Conservation (phyloP, 2,113 vertebrate species). For the Oreocharis arfaki region DNA sequence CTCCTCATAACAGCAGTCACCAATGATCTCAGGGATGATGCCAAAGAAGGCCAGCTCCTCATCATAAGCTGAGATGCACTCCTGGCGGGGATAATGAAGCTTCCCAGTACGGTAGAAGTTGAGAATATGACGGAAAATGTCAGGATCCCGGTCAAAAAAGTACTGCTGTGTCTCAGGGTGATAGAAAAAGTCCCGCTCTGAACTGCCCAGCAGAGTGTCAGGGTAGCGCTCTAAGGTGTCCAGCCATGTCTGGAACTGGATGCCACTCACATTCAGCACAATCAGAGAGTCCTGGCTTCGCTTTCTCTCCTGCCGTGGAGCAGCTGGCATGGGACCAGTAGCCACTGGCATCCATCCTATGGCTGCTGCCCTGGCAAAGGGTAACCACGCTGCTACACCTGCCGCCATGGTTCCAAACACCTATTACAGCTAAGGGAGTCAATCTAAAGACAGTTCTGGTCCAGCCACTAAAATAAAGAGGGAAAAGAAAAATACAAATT, state of each 20-base stretch:
- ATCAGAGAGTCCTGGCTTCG: constrained; percentile 83
- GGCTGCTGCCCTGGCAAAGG: constrained; percentile 93
- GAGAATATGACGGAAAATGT: constrained; percentile 94
- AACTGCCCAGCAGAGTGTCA: constrained; percentile 93
- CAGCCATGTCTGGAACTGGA: constrained; percentile 92
- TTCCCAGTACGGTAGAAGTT: constrained; percentile 96
- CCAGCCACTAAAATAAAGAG: constrained; percentile 44
- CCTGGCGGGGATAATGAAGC: constrained; percentile 93
- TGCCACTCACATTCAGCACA: constrained; percentile 92
- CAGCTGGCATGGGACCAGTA: constrained; percentile 86
- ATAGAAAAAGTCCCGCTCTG: constrained; percentile 94
- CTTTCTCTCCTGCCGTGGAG: constrained; percentile 79
- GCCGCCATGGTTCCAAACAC: constrained; percentile 83
- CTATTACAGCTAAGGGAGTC: constrained; percentile 23
- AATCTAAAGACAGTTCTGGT: constrained; percentile 18
- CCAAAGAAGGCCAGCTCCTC: constrained; percentile 96
- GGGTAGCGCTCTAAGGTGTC: constrained; percentile 94
- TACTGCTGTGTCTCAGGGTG: constrained; percentile 90
- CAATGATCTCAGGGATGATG: constrained; percentile 93
- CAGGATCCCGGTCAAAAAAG: constrained; percentile 97
- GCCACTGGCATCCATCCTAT: constrained; percentile 99
- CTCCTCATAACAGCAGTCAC: constrained; percentile 97
- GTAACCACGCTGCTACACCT: constrained; percentile 94
- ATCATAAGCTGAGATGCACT: constrained; percentile 94
- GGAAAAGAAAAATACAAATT: constrained; percentile 27